These are phyloP conservation scores for Cremastobaeus sp. DNA, from an alignment of 2,888 invertebrate species.

Conservation along the genomic window DNA sequence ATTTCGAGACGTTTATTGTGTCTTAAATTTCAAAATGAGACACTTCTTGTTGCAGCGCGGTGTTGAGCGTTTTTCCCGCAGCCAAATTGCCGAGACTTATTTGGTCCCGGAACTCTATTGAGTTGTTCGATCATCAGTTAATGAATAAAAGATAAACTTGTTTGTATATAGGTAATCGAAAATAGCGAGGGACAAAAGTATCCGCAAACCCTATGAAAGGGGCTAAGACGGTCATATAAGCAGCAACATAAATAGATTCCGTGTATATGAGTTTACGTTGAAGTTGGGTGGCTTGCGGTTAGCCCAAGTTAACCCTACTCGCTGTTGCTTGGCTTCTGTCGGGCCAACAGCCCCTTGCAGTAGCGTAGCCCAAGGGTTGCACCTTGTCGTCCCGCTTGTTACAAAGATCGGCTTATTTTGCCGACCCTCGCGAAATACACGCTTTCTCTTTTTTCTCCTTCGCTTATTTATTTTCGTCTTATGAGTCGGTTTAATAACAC, in stretches of 20 bases:
- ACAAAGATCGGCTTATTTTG: slow-evolving; percentile 60
- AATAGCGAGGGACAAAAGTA: slow-evolving; percentile 44
- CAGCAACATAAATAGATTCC: slow-evolving; percentile 62
- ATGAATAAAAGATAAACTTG: slow-evolving; percentile 50
- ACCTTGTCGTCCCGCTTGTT: slow-evolving; percentile 66
- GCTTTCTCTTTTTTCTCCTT: slow-evolving; percentile 29
- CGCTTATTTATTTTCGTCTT: slow-evolving; percentile 50
- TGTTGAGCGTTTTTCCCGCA: background rate
- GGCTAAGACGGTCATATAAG: slow-evolving; percentile 58
- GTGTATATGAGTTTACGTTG: slow-evolving; percentile 68
- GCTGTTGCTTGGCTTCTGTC: slow-evolving; percentile 78
- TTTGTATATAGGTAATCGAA: slow-evolving; percentile 45
- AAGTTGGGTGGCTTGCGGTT: slow-evolving; percentile 71
- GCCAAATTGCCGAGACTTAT: too few species aligned
- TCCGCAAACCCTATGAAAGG: slow-evolving; percentile 52
- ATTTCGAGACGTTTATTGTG: too few species aligned
- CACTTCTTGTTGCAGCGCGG: too few species aligned
- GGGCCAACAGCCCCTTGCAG: slow-evolving; percentile 76
- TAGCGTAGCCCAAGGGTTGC: slow-evolving; percentile 68
- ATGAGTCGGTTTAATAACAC: slow-evolving; percentile 40
- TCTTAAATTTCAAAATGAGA: background rate
- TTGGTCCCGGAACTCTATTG: too few species aligned
- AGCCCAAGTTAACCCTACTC: slow-evolving; percentile 76
- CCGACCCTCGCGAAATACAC: slow-evolving; percentile 56
- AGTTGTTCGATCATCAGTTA: slow-evolving; percentile 16